Base-by-base conservation (phyloP, 2,113 vertebrate genomes). In the Fulmarus glacialis region DNA sequence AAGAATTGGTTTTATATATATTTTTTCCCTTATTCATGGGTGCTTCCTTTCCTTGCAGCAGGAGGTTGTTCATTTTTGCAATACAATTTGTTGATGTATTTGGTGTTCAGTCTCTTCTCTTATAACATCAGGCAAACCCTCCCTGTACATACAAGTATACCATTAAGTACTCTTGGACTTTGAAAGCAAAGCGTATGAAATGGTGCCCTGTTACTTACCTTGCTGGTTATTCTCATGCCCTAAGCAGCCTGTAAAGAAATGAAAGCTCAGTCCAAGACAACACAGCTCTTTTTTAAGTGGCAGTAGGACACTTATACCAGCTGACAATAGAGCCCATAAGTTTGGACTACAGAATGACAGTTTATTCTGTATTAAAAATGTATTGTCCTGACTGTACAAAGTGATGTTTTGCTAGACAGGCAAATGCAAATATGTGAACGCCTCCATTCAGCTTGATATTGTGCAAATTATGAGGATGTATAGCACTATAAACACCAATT, bases 341-440 rank as follows among this genome's bases (percentile, higher is more conserved):
- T 58, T n/a, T 78, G 19, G 38, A 71, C 18, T 50, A 36, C 29
- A 88, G 19, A 79, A 77, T 64, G 20, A 38, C 38, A 71, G 29
- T 21, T 71, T 84, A 34, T 84, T 67, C 56, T 59, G 13, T 20
- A 42, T 64, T 70, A 71, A 70, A 73, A 71, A 22, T 38, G 4
- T 48, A 7, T 68, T 79, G 26, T 60, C 32, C 21, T 43, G 14
- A 6, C 34, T 62, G 15, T 22, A 43, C 10, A 30, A 19, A 55
- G 18, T 20, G 16, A 13, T 60, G 19, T 66, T 89, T 56, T 58
- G 4, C 23, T 58, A 40, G 34, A 75, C 17, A 72, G 13, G 34
- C 21, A 80, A 73, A 80, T n/a, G 12, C 18, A 91, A 87, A 32
- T 34, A 36, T 0, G 0, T 21, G 3, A 85, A 47, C 5, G 3